Conservation (phyloP, 2,113 vertebrate species). For the Dipodomys merriami region DNA sequence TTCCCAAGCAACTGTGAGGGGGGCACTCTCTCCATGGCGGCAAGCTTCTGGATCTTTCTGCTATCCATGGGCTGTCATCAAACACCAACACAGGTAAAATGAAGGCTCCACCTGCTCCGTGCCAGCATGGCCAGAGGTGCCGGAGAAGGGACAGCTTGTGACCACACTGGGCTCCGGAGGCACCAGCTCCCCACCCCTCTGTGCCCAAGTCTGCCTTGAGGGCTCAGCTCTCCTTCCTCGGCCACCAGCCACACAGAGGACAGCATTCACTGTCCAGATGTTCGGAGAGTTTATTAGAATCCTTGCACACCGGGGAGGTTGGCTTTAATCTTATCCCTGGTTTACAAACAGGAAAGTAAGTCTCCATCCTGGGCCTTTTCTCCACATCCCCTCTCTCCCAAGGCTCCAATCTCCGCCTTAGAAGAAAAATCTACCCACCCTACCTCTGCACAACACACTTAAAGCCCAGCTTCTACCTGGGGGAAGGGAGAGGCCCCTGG, state of each 20-base stretch:
- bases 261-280: background rate
- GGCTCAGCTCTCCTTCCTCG: background rate
- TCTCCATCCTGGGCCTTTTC: too few species aligned
- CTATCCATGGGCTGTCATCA: background rate
- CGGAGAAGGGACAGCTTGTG: accelerated
- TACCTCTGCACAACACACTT: too few species aligned
- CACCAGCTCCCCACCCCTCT: background rate
- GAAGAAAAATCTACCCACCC: accelerated
- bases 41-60: background rate
- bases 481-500: background rate
- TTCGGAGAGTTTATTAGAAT: background rate
- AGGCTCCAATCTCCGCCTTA: too few species aligned
- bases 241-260: background rate
- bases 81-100: too few species aligned
- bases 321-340: background rate
- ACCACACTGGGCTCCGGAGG: background rate
- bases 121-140: background rate
- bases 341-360: background rate
- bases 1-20: too few species aligned
- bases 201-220: background rate
- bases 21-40: too few species aligned
- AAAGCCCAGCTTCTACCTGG: background rate
- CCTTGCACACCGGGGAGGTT: background rate
- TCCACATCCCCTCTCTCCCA: too few species aligned
- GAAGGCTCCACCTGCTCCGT: background rate